Conservation (phyloP, 2,888 invertebrate species). For the Abrostola tripartita region DNA sequence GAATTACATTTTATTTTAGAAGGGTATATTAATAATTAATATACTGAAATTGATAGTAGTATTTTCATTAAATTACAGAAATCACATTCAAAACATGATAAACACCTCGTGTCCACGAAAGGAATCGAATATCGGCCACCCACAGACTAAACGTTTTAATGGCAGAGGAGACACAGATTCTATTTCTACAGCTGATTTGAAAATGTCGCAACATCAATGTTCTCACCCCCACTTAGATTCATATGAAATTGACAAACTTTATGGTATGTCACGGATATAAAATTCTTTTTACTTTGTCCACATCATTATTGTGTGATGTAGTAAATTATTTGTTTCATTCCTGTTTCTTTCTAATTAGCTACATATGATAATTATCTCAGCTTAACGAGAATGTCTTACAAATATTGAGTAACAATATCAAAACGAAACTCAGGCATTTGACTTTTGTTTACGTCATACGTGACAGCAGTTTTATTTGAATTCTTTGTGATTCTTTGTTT, state of each 20-base stretch:
- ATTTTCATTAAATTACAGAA: conserved; percentile 38
- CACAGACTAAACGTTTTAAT: conserved; percentile 38
- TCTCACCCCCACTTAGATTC: no score
- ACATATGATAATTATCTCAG: background rate
- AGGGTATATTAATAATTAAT: conserved; percentile 10
- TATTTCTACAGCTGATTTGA: conserved; percentile 3
- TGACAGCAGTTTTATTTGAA: conserved; percentile 53
- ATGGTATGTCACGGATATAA: background rate
- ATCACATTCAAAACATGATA: conserved; percentile 65
- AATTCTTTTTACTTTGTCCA: no score
- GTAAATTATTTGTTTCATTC: background rate
- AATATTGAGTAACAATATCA: background rate
- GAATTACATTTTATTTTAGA: conserved; percentile 10
- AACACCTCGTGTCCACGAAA: conserved; percentile 66
- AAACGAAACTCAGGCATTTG: background rate
- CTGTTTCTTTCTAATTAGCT: no score
- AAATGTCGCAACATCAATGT: no score
- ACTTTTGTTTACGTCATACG: conserved; percentile 10
- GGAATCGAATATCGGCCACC: conserved; percentile 39
- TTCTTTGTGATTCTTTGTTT: conserved; percentile 26
- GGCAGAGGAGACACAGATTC: background rate
- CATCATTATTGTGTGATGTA: no score
- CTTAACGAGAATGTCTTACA: conserved; percentile 12
- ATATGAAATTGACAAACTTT: background rate
- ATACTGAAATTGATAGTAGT: conserved; percentile 14